A percentile compares a stretch with the other conserved stretches of the same genome.
Evolutionary conservation across 1,140 invertebrate species (phyloP).

Genomic region (Drosophila punjabiensis): DNA sequence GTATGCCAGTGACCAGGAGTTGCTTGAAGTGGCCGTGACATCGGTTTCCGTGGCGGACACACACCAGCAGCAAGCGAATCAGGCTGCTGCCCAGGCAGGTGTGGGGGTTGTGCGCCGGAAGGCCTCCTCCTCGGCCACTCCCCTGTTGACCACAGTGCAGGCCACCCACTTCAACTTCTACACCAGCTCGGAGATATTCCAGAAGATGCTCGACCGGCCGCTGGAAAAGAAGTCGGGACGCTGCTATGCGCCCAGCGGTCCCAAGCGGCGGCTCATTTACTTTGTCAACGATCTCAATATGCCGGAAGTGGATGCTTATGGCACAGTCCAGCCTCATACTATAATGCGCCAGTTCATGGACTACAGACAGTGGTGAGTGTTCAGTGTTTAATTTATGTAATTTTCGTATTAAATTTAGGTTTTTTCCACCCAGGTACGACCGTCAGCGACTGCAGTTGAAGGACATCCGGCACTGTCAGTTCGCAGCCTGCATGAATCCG

Average conservation of each 20-base stretch:
- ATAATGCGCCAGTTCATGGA: slow-evolving; percentile 97
- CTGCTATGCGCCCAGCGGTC: slow-evolving; percentile 96
- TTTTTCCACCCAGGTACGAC: slow-evolving; percentile 87
- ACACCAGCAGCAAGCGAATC: slow-evolving; percentile 28
- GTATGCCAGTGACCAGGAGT: slow-evolving; percentile 82
- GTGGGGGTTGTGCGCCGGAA: slow-evolving; percentile 47
- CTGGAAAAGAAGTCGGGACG: slow-evolving; percentile 97
- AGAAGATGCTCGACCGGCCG: slow-evolving; percentile 95
- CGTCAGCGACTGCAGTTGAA: slow-evolving; percentile 94
- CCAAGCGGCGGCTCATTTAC: slow-evolving; percentile 95
- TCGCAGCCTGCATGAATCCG: slow-evolving; percentile 98
- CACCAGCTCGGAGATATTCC: slow-evolving; percentile 96
- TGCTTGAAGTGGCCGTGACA: slow-evolving; percentile 73
- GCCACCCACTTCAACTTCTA: slow-evolving; percentile 98
- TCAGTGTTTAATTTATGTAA: background rate
- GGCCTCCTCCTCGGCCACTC: slow-evolving; percentile 57
- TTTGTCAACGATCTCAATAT: slow-evolving; percentile 99
- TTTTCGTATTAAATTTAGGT: background rate
- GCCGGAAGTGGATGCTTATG: slow-evolving; percentile 98
- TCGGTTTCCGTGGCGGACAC: slow-evolving; percentile 38
- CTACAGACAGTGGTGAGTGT: slow-evolving; percentile 92
- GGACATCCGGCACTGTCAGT: slow-evolving; percentile 97
- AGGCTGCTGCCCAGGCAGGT: background rate
- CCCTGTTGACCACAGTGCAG: slow-evolving; percentile 87
- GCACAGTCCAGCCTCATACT: slow-evolving; percentile 97